Percentiles rank a stretch among this genome's conserved stretches.
Evolutionary conservation across 2,797 vertebrate species (phyloP).

Genomic region (Notolabrus celidotus): DNA sequence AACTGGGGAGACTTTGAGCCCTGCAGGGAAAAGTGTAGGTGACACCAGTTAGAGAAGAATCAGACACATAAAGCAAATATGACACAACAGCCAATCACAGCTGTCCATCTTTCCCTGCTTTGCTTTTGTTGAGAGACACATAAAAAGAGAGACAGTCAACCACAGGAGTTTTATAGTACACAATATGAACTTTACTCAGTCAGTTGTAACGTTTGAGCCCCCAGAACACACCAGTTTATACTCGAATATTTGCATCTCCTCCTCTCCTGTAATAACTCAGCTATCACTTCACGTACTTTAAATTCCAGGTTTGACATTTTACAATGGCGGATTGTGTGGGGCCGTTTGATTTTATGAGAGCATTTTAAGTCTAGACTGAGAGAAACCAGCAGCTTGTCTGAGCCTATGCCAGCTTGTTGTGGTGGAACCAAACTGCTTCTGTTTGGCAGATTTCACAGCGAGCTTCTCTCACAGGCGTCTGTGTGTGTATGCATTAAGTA

Average conservation of each 20-base stretch:
- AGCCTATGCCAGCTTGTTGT: slow-evolving; percentile 66
- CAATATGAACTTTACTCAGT: slow-evolving; percentile 4
- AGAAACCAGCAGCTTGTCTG: slow-evolving; percentile 66
- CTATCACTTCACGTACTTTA: slow-evolving; percentile 26
- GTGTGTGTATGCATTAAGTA: slow-evolving; percentile 30
- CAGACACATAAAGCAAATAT: slow-evolving; percentile 13
- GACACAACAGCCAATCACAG: slow-evolving; percentile 13
- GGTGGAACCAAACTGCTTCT: slow-evolving; percentile 57
- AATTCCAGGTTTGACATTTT: slow-evolving; percentile 42
- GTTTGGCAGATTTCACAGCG: slow-evolving; percentile 54
- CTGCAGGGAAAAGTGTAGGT: slow-evolving; percentile 37
- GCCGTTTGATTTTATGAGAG: slow-evolving; percentile 57
- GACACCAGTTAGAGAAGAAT: slow-evolving; percentile 36
- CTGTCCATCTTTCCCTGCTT: background rate
- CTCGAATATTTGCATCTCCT: slow-evolving; percentile 21
- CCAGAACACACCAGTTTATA: slow-evolving; percentile 20
- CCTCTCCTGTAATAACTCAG: slow-evolving; percentile 19
- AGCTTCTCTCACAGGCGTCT: slow-evolving; percentile 25
- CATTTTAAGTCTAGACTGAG: slow-evolving; percentile 72
- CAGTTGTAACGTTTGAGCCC: slow-evolving; percentile 7
- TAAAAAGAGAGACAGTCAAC: slow-evolving; percentile 10
- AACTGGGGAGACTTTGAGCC: slow-evolving; percentile 13
- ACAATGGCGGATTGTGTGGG: slow-evolving; percentile 40
- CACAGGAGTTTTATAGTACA: slow-evolving; percentile 5
- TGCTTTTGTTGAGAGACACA: background rate